Conservation (phyloP, 2,888 invertebrate genomes). For the Acronicta psi region DNA sequence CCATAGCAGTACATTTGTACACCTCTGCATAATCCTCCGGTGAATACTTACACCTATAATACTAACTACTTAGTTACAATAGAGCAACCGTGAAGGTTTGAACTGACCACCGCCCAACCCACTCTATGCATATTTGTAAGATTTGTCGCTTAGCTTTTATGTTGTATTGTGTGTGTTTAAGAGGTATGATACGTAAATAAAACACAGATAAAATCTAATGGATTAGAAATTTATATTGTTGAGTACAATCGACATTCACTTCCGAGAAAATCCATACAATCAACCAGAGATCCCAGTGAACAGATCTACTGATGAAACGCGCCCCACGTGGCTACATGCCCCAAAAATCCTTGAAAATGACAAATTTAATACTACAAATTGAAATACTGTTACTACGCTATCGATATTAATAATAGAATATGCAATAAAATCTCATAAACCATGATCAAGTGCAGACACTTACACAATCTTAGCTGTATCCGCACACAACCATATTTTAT, state of each 20-base stretch:
- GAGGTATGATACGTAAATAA: conserved; percentile 66
- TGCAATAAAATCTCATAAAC: conserved; percentile 79
- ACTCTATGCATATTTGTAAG: no score
- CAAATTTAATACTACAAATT: conserved; percentile 84
- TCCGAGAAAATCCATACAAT: conserved; percentile 76
- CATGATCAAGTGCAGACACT: conserved; percentile 69
- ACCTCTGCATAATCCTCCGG: no score
- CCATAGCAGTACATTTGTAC: no score
- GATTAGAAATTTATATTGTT: conserved; percentile 89
- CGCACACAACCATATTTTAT: conserved; percentile 63
- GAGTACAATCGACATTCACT: conserved; percentile 86
- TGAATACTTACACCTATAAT: no score
- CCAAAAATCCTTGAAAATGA: conserved; percentile 76
- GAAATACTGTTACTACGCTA: conserved; percentile 84
- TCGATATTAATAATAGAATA: conserved; percentile 80
- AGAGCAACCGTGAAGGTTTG: no score
- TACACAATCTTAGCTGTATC: conserved; percentile 51
- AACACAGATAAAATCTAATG: conserved; percentile 81
- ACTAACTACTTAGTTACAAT: no score
- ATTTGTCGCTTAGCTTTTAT: no score
- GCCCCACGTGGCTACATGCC: conserved; percentile 59
- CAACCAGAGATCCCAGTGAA: conserved; percentile 59
- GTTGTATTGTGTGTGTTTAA: background rate
- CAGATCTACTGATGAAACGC: conserved; percentile 59
- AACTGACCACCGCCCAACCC: no score